Evolutionary conservation across 1,140 invertebrate genomes (phyloP).

Genomic region (Trinorchestia longiramus): DNA sequence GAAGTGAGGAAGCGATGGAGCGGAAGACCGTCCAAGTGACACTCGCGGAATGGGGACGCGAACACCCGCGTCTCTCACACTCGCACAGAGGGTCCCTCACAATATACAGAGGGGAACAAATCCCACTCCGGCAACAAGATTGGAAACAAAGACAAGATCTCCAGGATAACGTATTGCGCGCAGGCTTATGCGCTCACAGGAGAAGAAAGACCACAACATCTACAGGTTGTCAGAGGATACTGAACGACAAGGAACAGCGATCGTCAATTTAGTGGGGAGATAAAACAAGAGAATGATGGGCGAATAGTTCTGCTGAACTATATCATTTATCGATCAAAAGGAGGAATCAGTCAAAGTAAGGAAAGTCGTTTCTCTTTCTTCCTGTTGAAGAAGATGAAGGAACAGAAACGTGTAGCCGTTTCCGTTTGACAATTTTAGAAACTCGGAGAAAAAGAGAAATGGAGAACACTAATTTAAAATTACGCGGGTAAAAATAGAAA

Average conservation of each 20-base stretch:
- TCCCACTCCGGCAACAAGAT: slow-evolving; percentile 46
- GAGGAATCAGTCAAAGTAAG: too few relatives aligned
- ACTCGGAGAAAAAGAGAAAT: not conserved
- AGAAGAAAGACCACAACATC: slow-evolving; percentile 1
- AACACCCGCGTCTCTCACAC: not conserved
- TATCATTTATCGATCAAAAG: not conserved
- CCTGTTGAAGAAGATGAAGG: not conserved
- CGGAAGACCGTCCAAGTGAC: slow-evolving; percentile 48
- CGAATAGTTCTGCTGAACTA: not conserved
- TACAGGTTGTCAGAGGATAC: not conserved
- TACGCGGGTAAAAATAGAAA: not conserved
- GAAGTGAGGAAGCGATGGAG: slow-evolving; percentile 47
- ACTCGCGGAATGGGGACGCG: slow-evolving; percentile 28
- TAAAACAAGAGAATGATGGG: not conserved
- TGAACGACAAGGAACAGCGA: not conserved
- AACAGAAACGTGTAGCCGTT: not conserved
- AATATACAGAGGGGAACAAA: slow-evolving; percentile 52
- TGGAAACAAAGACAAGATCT: slow-evolving; percentile 51
- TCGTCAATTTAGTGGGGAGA: not conserved
- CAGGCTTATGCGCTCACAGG: slow-evolving; percentile 41
- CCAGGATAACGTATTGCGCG: slow-evolving; percentile 37
- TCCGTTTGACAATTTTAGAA: not conserved
- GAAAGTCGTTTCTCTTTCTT: too few relatives aligned
- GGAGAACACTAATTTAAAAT: too few relatives aligned
- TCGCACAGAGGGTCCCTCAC: slow-evolving; percentile 15